phyloP scores from a whole-genome alignment of 1,140 invertebrate species.

The Drosophila lacteicornis region DNA sequence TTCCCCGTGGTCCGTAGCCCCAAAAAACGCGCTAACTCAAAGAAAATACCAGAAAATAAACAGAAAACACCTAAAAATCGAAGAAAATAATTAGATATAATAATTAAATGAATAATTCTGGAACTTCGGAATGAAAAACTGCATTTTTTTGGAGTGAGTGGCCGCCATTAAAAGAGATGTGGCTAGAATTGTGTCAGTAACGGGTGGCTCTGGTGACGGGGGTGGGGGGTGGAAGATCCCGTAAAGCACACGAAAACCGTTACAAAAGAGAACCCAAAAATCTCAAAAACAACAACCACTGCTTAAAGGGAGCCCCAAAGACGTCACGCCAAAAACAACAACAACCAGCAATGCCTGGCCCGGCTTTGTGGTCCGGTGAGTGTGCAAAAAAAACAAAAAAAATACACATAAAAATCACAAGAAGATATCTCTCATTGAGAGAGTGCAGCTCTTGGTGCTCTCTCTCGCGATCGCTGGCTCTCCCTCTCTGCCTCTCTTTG shows the following conservation, averaged over 20 bases:
- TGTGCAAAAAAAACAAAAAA: constrained; percentile 35
- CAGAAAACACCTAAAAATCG: constrained; percentile 1
- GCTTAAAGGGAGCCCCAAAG: constrained; percentile 21
- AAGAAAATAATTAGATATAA: no score
- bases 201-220: neutral
- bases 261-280: neutral
- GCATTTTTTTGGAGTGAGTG: constrained; percentile 38
- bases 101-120: neutral
- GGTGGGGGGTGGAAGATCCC: neutral
- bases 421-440: constrained; percentile 28
- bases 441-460: neutral
- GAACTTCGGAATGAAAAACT: neutral
- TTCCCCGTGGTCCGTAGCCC: constrained; percentile 20
- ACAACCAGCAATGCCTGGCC: constrained; percentile 79
- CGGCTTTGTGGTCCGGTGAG: constrained; percentile 85
- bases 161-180: neutral
- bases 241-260: neutral
- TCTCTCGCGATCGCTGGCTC: constrained; percentile 15
- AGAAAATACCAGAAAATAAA: constrained; percentile 1
- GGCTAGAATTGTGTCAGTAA: constrained; percentile 16
- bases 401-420: neutral
- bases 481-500: constrained; percentile 6
- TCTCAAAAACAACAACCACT: constrained; percentile 4
- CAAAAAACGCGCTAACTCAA: constrained; percentile 26
- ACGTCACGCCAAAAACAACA: constrained; percentile 52